phyloP scores from a whole-genome alignment of 23 tunicate species.

The Halocynthia roretzi region DNA sequence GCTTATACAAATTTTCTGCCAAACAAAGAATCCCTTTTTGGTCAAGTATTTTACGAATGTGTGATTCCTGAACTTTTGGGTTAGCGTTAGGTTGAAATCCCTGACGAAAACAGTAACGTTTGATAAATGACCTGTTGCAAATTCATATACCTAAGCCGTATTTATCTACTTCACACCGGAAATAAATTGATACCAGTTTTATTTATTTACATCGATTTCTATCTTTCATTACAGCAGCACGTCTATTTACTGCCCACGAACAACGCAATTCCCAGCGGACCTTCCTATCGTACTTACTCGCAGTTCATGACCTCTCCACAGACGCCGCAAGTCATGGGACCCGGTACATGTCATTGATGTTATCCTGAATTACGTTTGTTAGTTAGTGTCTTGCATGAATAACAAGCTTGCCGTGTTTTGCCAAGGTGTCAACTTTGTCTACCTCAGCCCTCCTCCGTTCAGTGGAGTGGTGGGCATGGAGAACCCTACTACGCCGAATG shows the following conservation, averaged over 20 bases:
- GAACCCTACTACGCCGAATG: neutral
- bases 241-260: conserved; percentile 22
- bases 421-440: conserved; percentile 16
- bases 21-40: too few relatives aligned
- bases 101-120: too few relatives aligned
- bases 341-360: neutral
- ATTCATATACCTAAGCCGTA: too few relatives aligned
- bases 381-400: neutral
- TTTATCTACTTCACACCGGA: too few relatives aligned
- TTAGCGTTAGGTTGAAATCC: too few relatives aligned
- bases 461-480: conserved; percentile 9
- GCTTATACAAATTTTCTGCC: too few relatives aligned
- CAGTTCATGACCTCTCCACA: conserved; percentile 24
- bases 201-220: too few relatives aligned
- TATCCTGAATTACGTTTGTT: neutral
- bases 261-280: neutral
- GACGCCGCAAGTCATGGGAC: conserved; percentile 22
- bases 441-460: conserved; percentile 23
- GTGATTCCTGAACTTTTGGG: too few relatives aligned
- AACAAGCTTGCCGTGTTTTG: neutral
- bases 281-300: conserved; percentile 13
- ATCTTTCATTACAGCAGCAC: conserved; percentile 8
- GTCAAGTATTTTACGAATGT: too few relatives aligned
- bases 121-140: too few relatives aligned
- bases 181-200: too few relatives aligned